Conservation (phyloP, 35 echinoderm and acorn worm genomes). For the Eucidaris tribuloides region DNA sequence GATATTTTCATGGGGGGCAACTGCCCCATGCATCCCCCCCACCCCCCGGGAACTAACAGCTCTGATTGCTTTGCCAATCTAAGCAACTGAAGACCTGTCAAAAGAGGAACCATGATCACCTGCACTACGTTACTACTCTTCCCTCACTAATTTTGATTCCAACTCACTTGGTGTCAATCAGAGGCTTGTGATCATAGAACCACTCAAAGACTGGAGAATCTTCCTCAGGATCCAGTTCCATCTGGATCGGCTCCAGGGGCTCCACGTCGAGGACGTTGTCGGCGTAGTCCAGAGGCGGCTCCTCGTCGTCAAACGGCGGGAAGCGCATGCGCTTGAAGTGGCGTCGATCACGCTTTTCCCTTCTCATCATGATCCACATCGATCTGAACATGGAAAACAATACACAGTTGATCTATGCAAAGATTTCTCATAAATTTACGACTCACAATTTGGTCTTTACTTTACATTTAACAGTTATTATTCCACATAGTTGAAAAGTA, state of each 20-base stretch:
- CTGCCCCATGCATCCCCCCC: no score
- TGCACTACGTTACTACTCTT: no score
- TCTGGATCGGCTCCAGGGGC: constrained; percentile 88
- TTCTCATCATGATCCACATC: constrained; percentile 99
- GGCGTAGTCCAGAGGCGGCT: constrained; percentile 85
- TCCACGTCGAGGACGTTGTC: constrained; percentile 98
- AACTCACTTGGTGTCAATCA: constrained; percentile 80
- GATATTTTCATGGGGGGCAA: no score
- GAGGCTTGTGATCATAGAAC: constrained; percentile 99
- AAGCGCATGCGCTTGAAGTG: constrained; percentile 98
- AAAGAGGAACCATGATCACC: no score
- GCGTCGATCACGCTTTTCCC: constrained; percentile 96
- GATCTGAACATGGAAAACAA: constrained; percentile 21
- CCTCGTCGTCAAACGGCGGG: constrained; percentile 96
- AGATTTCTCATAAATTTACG: no score
- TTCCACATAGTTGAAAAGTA: no score
- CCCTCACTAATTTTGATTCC: not conserved
- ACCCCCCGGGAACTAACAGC: no score
- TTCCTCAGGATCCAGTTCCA: constrained; percentile 94
- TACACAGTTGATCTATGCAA: no score
- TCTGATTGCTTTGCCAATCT: no score
- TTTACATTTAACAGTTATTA: no score
- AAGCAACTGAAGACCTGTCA: no score
- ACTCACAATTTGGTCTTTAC: no score
- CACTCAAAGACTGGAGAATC: constrained; percentile 93